Evolutionary conservation across 2,113 vertebrate species (phyloP), one percentile per base, ranked within the genome.

Genomic region (Petaurus breviceps): DNA sequence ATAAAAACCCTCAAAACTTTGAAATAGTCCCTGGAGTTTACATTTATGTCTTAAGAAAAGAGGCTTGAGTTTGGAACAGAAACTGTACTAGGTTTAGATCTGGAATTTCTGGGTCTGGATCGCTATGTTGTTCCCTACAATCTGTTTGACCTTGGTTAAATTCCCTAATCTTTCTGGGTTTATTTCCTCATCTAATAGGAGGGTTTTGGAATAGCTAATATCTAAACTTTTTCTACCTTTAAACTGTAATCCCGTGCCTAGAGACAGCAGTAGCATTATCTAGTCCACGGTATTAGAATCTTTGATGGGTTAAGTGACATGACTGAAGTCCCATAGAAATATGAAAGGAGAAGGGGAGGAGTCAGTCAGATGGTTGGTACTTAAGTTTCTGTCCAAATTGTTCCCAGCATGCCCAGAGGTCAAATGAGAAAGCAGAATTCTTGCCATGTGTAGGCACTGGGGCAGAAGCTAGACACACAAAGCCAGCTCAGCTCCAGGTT

Each of bases 401-500:
- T 91, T 68, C 50, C 92, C 89, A 28, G 52, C 89, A 52, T 37
- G 3, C 52, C 6, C 10, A 89, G 52, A 94, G 90, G 22, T n/a
- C 22, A 46, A 31, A n/a, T 54, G n/a, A 89, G 68, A 90, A 93
- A 43, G 54, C 91, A 92, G 61, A 46, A 43, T 93, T 91, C 47
- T 77, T 93, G 46, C 55, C 6, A 2, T 0, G 9, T 26, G 6
- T 25, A 47, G 91, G 94, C 90, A 77, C 10, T n/a, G 52, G 93
- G 94, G 89, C 90, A 91, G 89, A 93, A 92, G 92, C 91, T 90
- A 57, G n/a, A 23, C 61, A 37, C 43, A 68, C 43, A 54, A 47
- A 24, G 16, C 24, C 5, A 4, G 90, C 49, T 37, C 23, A 24
- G 0, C 91, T 93, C 43, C 89, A 90, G 91, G 10, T 84, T 28